Evolutionary conservation across 2,113 vertebrate species (phyloP).

Genomic region (Rhabdornis inornatus): DNA sequence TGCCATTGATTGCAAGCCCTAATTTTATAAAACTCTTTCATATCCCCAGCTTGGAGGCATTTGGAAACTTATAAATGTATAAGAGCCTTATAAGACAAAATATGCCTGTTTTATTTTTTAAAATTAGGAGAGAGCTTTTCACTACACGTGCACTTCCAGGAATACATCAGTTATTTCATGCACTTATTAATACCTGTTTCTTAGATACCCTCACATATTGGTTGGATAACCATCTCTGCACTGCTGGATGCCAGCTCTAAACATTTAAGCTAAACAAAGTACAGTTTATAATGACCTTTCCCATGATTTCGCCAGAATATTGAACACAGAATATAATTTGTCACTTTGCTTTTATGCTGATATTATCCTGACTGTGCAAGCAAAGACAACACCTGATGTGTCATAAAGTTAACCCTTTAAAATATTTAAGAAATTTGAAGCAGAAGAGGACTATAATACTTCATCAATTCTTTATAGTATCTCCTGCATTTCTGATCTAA

Average conservation of each 20-base stretch:
- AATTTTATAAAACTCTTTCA: neutral
- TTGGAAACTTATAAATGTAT: neutral
- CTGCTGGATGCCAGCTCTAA: neutral
- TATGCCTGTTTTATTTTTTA: neutral
- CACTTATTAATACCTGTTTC: neutral
- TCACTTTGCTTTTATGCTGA: neutral
- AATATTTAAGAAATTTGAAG: neutral
- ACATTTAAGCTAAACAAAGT: neutral
- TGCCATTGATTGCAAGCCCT: neutral
- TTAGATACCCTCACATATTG: neutral
- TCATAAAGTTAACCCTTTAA: neutral
- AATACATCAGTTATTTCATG: neutral
- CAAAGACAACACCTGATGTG: neutral
- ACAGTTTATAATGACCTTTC: neutral
- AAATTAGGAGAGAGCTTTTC: neutral
- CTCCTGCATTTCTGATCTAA: neutral
- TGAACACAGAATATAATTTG: neutral
- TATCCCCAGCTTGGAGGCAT: neutral
- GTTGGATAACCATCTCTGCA: neutral
- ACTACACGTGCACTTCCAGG: neutral
- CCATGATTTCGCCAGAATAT: neutral
- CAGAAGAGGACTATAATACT: neutral
- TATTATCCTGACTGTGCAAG: neutral
- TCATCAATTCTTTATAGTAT: neutral
- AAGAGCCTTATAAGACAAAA: neutral